These are phyloP conservation scores for Alethe diademata DNA, from an alignment of 2,113 vertebrate species.

Conservation along the genomic window DNA sequence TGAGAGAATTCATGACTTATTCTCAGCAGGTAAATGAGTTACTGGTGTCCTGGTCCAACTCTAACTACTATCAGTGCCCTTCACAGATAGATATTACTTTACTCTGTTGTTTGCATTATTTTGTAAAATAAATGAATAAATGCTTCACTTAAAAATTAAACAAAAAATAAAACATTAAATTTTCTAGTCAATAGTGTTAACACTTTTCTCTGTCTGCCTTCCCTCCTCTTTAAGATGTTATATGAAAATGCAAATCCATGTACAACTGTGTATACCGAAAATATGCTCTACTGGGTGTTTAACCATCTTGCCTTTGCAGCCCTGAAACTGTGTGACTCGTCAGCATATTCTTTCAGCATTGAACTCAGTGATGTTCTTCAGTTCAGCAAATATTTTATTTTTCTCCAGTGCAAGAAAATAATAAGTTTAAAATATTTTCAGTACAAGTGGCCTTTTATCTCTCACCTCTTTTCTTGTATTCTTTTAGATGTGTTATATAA, in stretches of 20 bases:
- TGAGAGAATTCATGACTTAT: background rate
- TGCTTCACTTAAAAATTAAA: background rate
- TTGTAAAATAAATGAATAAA: background rate
- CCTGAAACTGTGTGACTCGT: background rate
- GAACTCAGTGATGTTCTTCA: background rate
- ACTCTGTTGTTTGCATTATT: rapidly evolving
- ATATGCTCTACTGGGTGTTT: background rate
- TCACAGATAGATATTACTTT: background rate
- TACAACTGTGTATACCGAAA: background rate
- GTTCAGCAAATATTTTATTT: conserved; percentile 9
- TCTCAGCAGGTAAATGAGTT: background rate
- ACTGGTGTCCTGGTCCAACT: background rate
- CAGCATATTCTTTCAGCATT: background rate
- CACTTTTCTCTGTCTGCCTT: background rate
- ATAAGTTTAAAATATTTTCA: background rate
- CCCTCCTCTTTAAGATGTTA: background rate
- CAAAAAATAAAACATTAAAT: background rate
- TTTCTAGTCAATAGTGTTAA: background rate
- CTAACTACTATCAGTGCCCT: background rate
- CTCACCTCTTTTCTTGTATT: background rate
- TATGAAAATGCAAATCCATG: background rate
- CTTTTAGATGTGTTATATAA: background rate
- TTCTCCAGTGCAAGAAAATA: background rate
- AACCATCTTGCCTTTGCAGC: background rate
- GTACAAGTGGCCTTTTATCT: background rate